Evolutionary conservation across 2,888 invertebrate genomes (phyloP).

Genomic region (Lutraria lutraria): DNA sequence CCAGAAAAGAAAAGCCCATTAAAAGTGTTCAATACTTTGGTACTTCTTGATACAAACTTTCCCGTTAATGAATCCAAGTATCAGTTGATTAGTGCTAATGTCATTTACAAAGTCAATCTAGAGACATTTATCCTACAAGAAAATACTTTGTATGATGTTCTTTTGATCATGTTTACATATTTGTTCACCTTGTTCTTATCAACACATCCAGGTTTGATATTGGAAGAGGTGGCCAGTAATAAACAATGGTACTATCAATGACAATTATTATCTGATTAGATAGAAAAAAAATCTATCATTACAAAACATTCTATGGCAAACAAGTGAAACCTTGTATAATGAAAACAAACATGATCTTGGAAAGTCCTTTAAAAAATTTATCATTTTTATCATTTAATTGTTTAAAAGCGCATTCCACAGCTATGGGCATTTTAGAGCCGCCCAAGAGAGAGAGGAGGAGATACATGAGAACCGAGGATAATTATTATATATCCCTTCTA

Average conservation of each 20-base stretch:
- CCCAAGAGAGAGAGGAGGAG: too few species aligned
- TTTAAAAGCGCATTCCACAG: too few species aligned
- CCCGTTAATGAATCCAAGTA: neutral
- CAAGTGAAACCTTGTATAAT: too few species aligned
- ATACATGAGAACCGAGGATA: too few species aligned
- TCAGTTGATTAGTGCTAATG: conserved; percentile 1
- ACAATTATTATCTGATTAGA: neutral
- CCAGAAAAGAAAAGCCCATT: conserved; percentile 11
- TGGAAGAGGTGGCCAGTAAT: neutral
- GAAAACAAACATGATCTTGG: too few species aligned
- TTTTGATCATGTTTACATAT: neutral
- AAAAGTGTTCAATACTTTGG: conserved; percentile 17
- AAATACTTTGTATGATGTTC: neutral
- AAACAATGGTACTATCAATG: neutral
- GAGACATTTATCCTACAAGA: neutral
- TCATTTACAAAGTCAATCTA: neutral
- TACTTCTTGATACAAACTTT: neutral
- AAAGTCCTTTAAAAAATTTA: too few species aligned
- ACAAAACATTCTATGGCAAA: too few species aligned
- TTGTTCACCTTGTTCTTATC: neutral
- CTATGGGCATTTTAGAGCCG: too few species aligned
- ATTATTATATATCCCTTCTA: too few species aligned
- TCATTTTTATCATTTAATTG: too few species aligned
- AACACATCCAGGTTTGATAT: neutral
- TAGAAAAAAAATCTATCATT: too few species aligned